phyloP scores from a whole-genome alignment of 1,140 invertebrate species.

The Megalonaias nervosa region DNA sequence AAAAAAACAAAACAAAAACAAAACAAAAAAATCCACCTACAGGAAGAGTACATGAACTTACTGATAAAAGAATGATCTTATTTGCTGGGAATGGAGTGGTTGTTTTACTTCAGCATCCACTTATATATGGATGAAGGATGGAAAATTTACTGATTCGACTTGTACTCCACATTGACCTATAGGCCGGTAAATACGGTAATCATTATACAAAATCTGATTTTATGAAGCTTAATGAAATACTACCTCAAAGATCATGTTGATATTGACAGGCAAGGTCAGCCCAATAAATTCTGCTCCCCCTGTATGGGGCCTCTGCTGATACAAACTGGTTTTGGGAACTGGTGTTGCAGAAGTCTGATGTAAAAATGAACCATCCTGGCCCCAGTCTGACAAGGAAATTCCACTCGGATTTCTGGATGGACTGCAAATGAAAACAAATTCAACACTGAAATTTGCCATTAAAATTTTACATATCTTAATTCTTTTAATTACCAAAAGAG shows the following conservation, averaged over 20 bases:
- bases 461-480: neutral
- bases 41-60: no score
- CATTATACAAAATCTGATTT: neutral
- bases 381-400: constrained; percentile 58
- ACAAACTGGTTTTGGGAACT: constrained; percentile 36
- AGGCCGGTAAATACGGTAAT: neutral
- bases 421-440: constrained; percentile 24
- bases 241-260: constrained; percentile 70
- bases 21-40: no score
- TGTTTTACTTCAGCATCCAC: no score
- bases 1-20: no score
- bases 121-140: no score
- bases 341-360: no score
- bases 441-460: constrained; percentile 2
- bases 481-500: no score
- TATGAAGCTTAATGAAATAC: neutral
- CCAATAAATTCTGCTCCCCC: constrained; percentile 79
- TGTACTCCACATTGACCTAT: no score
- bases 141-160: no score
- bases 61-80: no score
- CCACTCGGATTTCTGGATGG: constrained; percentile 55
- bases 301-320: constrained; percentile 42
- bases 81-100: no score
- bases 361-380: constrained; percentile 11
- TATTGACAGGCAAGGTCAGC: constrained; percentile 74